Evolutionary conservation across 2,113 vertebrate species (phyloP).

Genomic region (Microtus ochrogaster): DNA sequence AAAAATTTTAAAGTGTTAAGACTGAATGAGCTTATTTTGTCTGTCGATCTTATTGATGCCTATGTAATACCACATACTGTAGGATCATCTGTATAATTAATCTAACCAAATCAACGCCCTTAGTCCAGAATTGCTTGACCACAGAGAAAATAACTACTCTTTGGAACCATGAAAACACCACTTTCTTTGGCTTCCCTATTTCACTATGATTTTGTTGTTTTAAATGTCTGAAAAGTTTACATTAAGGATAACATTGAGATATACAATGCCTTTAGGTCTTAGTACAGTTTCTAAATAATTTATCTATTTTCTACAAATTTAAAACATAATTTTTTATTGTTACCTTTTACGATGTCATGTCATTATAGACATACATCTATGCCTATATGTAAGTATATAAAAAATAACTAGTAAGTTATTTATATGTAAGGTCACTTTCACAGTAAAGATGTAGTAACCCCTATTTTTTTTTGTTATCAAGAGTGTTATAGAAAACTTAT

Average conservation of each 20-base stretch:
- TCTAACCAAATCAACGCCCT: not conserved
- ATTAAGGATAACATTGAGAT: not conserved
- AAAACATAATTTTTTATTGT: not conserved
- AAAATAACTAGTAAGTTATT: not conserved
- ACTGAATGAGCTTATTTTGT: not conserved
- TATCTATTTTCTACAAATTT: not conserved
- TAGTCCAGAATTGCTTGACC: not conserved
- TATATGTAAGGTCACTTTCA: not conserved
- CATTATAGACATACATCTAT: not conserved
- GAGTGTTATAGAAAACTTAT: not conserved
- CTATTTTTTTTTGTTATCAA: not conserved
- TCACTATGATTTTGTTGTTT: not conserved
- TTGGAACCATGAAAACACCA: not conserved
- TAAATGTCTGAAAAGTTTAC: not conserved
- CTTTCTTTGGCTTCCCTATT: not conserved
- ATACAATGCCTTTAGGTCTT: conserved; percentile 14
- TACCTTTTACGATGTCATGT: not conserved
- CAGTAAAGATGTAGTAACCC: not conserved
- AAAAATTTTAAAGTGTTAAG: not conserved
- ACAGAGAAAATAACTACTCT: not conserved
- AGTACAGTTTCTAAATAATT: not conserved
- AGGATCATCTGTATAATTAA: not conserved
- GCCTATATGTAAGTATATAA: not conserved
- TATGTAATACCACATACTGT: not conserved
- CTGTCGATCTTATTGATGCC: not conserved